Percentiles rank a stretch among this genome's conserved stretches.
These are phyloP conservation scores for Oreonectes daqikongensis DNA, from an alignment of 2,797 vertebrate genomes.

Conservation along the genomic window DNA sequence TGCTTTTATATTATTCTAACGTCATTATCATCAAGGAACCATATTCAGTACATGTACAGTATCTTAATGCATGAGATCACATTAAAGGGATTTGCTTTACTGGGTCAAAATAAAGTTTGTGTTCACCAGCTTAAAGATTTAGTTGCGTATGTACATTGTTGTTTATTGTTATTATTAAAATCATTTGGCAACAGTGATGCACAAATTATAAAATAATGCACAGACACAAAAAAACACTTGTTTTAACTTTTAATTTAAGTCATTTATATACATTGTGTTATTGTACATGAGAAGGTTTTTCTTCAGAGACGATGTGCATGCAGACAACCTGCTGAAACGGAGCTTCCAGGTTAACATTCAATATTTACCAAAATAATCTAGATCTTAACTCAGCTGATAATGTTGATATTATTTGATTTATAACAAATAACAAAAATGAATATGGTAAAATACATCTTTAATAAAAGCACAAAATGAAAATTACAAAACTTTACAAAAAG, in stretches of 20 bases:
- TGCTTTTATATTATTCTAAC: conserved; percentile 1
- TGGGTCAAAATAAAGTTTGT: not conserved
- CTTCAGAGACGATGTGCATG: conserved; percentile 63
- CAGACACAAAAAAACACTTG: conserved; percentile 4
- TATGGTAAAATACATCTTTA: conserved; percentile 65
- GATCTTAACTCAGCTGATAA: conserved; percentile 66
- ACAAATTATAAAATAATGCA: conserved; percentile 1
- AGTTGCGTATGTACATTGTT: not conserved
- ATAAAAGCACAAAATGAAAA: conserved; percentile 68
- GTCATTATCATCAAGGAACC: conserved; percentile 17
- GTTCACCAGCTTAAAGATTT: conserved; percentile 2
- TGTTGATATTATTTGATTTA: conserved; percentile 74
- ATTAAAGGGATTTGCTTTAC: conserved; percentile 33
- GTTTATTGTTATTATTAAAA: not conserved
- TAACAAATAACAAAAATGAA: conserved; percentile 73
- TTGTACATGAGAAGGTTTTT: conserved; percentile 53
- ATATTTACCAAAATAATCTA: conserved; percentile 67
- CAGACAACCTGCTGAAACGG: conserved; percentile 68
- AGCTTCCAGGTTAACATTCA: conserved; percentile 68
- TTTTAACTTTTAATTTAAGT: conserved; percentile 33
- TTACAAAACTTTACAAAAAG: conserved; percentile 76
- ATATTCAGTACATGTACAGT: conserved; percentile 13
- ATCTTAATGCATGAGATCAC: conserved; percentile 19
- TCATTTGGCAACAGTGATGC: conserved; percentile 2
- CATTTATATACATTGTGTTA: conserved; percentile 21